Base-by-base conservation (phyloP, 1,140 invertebrate genomes). In the Drosophila nasuta region DNA sequence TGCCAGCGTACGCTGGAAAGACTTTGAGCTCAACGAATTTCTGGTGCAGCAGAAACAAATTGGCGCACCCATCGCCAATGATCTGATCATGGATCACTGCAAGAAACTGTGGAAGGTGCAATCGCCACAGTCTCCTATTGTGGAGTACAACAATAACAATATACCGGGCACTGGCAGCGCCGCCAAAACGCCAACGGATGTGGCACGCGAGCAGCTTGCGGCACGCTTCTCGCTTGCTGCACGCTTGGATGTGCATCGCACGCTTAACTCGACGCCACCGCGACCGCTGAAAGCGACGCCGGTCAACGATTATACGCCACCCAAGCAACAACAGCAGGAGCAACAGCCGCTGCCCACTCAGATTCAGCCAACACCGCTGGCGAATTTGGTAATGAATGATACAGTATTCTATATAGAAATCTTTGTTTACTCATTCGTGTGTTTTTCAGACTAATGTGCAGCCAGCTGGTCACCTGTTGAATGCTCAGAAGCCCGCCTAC, bases 31-130 rank as follows among this genome's bases (percentile, higher is more conserved):
- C 1, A 73, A 64, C 8, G 86, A 92, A 58, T 92, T 85, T 58
- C 56, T 92, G 7, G 82, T 92, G 65, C 72, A 91, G 13, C 91
- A 92, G 56, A 87, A 81, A 25, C 78, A 88, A 52, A 91, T 92
- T 13, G 91, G 91, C 1, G 82, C 79, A 10, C 82, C 86, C 0
- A 74, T 92, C 28, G 38, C 62, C 45, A 85, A 68, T 13, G 81
- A 92, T 25, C 58, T 92, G 13, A 85, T 88, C 57, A 57, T 81
- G 64, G 91, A 92, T 10, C 89, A 92, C 48, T 91, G 91, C 68
- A 77, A 78, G 52, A 91, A 89, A 38, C 13, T 87, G 38, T 87
- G 88, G 79, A 90, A 91, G 33, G 79, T 63, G 10, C 3, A 25
- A 25, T 10, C 60, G 5, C 54, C 79, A 5, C 73, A 78, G 8